Conservation (phyloP, 2,888 invertebrate species). For the Hyposoter didymator region DNA sequence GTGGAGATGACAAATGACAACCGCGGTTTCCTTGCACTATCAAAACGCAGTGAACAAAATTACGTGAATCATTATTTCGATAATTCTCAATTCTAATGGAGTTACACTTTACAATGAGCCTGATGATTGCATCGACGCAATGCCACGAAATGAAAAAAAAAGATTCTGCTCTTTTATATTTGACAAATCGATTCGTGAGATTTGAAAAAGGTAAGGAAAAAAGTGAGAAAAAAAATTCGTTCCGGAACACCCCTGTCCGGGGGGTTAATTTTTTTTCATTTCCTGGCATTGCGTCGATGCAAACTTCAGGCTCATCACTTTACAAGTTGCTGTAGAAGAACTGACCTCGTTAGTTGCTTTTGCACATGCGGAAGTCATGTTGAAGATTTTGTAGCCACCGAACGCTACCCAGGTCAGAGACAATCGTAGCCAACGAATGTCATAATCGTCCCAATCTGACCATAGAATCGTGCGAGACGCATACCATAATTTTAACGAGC, state of each 20-base stretch:
- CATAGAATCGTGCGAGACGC: too few relatives aligned
- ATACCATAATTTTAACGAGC: conserved; percentile 68
- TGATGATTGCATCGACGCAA: too few relatives aligned
- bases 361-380: conserved; percentile 68
- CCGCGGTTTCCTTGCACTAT: conserved; percentile 73
- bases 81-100: not conserved
- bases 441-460: too few relatives aligned
- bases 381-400: conserved; percentile 59
- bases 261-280: too few relatives aligned
- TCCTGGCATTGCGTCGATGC: too few relatives aligned
- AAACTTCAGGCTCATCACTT: too few relatives aligned
- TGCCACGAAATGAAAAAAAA: too few relatives aligned
- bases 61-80: not conserved
- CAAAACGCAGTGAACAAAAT: not conserved
- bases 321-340: not conserved
- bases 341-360: conserved; percentile 67
- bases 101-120: not conserved
- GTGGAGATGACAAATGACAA: conserved; percentile 76
- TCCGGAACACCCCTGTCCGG: too few relatives aligned
- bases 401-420: conserved; percentile 57
- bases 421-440: not conserved
- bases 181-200: too few relatives aligned
- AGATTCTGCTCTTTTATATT: too few relatives aligned
- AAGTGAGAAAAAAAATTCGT: too few relatives aligned
- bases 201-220: too few relatives aligned